Base-by-base conservation (phyloP, 2,113 vertebrate species). In the Raphicerus campestris region DNA sequence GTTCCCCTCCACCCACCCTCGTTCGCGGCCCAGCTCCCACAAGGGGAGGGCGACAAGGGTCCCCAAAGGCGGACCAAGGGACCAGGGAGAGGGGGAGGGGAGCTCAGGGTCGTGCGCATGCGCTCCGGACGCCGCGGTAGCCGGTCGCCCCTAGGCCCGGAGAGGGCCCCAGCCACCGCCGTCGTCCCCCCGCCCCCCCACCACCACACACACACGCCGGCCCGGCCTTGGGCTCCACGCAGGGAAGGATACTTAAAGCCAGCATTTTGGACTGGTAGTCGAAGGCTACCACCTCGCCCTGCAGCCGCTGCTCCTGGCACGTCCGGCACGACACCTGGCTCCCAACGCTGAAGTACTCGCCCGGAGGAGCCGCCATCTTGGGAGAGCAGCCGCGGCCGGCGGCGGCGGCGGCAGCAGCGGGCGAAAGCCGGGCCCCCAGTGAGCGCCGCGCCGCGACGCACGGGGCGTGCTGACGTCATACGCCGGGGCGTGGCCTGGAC, bases 211-310 rank as follows among this genome's bases (percentile, higher is more conserved):
- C 45, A 87, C 95, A 94, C 94, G 83, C 97, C 95, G 85, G 94
- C 97, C 97, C 56, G 90, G 90, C 91, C 75, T 96, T 66, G 84
- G 96, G 97, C 95, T 95, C 95, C 96, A 45, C 85, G 94, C 78
- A 92, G 28, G 30, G 98, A 99, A 99, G 99, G 99, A 99, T 99
- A 99, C 99, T 99, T 99, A 99, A 98, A 98, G 99, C 99, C 98
- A 99, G 98, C 99, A 99, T 99, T 99, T 99, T 99, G 98, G 99
- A 99, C 99, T 99, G 99, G 99, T 99, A 99, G 98, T 99, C 99
- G 97, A 99, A 99, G 89, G 99, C 99, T 97, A 99, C 99, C 98
- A 99, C 99, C 98, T 99, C 99, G 98, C 99, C 99, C 96, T 99
- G 99, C 94, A 99, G 98, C 97, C 99, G 99, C 98, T 99, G 99